Conservation (phyloP, 2,797 vertebrate genomes). For the Hypotaenidia okinawae region DNA sequence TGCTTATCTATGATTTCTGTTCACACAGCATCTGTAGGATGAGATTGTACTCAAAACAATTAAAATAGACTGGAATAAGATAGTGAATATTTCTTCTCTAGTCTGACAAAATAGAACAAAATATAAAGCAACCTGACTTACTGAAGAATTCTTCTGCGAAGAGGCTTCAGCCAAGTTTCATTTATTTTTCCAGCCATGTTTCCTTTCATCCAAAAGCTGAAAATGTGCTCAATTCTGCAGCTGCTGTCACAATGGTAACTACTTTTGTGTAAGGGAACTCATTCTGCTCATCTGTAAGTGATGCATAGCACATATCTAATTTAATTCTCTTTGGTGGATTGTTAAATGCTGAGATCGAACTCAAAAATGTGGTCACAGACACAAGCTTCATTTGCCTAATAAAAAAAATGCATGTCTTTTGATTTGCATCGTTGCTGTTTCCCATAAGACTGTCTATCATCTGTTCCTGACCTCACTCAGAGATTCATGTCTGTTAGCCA, state of each 20-base stretch:
- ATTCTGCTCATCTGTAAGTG: neutral
- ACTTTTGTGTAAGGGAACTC: neutral
- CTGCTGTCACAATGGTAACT: slow-evolving; percentile 17
- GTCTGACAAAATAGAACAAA: neutral
- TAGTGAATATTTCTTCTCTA: neutral
- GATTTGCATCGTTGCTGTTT: neutral
- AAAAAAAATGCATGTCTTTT: neutral
- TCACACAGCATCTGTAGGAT: neutral
- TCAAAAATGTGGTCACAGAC: neutral
- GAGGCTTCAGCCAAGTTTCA: neutral
- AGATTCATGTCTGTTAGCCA: neutral
- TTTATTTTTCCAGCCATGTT: neutral
- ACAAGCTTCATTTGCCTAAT: neutral
- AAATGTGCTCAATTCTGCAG: slow-evolving; percentile 8
- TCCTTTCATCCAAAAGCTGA: slow-evolving; percentile 27
- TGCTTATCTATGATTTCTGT: neutral
- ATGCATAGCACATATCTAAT: neutral
- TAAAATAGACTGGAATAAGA: neutral
- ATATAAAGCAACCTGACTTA: neutral
- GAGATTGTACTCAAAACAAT: neutral
- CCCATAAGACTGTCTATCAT: neutral
- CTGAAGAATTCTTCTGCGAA: neutral
- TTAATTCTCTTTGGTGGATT: neutral
- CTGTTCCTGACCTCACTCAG: neutral
- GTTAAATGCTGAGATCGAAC: neutral